Conservation (phyloP, 92 coral and sea anemone genomes). For the Epizoanthus ramosus region DNA sequence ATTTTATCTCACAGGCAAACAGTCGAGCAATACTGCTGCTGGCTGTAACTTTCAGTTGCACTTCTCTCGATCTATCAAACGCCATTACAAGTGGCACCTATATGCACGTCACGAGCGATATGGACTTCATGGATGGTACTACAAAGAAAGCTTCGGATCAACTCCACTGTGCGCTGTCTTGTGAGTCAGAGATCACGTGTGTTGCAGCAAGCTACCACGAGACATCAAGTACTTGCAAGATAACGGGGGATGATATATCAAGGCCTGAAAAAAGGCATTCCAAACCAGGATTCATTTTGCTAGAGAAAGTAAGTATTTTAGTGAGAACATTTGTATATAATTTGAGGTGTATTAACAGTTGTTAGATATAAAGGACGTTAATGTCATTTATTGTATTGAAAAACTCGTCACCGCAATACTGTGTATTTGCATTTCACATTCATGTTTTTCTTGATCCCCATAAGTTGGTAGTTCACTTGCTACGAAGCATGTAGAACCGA, state of each 20-base stretch:
- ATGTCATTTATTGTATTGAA: no score
- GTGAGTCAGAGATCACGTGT: slow-evolving; percentile 8
- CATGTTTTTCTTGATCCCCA: no score
- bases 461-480: no score
- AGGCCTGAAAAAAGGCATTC: not conserved
- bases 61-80: not conserved
- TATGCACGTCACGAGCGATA: not conserved
- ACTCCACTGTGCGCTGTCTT: not conserved
- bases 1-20: not conserved
- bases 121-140: not conserved
- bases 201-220: slow-evolving; percentile 11
- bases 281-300: not conserved
- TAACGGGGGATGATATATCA: not conserved
- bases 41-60: not conserved
- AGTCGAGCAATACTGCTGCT: not conserved
- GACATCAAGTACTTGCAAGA: not conserved
- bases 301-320: not conserved
- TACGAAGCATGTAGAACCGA: no score
- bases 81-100: not conserved
- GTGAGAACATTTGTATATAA: no score
- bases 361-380: no score
- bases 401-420: no score
- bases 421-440: no score
- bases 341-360: no score
- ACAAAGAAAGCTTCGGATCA: not conserved